phyloP scores from a whole-genome alignment of 2,888 invertebrate genomes.

The Lamellibrachia satsuma region DNA sequence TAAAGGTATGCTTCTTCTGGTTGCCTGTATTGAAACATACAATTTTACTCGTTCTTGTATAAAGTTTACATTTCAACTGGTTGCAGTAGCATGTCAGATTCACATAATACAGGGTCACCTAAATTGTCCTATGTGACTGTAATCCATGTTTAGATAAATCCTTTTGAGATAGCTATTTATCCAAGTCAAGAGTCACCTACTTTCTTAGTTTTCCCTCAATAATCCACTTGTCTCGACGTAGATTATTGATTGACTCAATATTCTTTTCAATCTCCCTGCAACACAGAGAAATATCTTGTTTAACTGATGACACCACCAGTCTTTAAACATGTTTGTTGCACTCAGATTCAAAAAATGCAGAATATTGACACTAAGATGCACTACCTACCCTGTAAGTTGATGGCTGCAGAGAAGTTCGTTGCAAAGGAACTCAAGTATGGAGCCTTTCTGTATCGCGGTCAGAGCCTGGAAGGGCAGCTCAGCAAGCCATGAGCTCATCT shows the following conservation, averaged over 20 bases:
- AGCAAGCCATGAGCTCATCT: slow-evolving; percentile 72
- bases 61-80: too few relatives aligned
- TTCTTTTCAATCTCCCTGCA: slow-evolving; percentile 85
- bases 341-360: background rate
- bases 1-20: background rate
- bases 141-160: background rate
- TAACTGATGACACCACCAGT: background rate
- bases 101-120: too few relatives aligned
- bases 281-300: slow-evolving; percentile 14
- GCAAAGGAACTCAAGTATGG: slow-evolving; percentile 89
- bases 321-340: background rate
- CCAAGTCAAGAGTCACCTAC: slow-evolving; percentile 69
- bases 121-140: too few relatives aligned
- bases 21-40: too few relatives aligned
- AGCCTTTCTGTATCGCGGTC: slow-evolving; percentile 85
- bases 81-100: too few relatives aligned
- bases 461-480: slow-evolving; percentile 87
- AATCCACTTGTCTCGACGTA: slow-evolving; percentile 90
- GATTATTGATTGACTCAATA: slow-evolving; percentile 84
- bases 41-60: too few relatives aligned
- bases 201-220: slow-evolving; percentile 92
- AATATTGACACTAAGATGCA: background rate
- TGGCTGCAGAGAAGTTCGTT: slow-evolving; percentile 94
- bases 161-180: background rate
- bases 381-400: slow-evolving; percentile 73